Evolutionary conservation across 1,140 invertebrate genomes (phyloP), one percentile per base, ranked within the genome.

Genomic region (Drosophila trapezifrons): DNA sequence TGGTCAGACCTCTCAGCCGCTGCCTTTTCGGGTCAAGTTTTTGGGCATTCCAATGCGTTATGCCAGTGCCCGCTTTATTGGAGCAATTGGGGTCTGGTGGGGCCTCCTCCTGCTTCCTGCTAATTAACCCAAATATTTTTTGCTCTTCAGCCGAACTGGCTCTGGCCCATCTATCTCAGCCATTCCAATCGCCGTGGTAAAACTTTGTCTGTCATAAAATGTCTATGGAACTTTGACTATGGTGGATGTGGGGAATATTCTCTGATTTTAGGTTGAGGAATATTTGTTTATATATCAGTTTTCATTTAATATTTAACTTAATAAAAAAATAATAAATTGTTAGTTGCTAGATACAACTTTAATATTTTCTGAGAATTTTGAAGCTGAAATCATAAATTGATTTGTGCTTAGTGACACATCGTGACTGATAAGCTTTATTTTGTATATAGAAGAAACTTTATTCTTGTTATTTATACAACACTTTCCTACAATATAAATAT

Each of bases 51-150:
- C 52, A 40, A 80, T 80, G 81, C 79, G 80, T 83, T 86, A 78
- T 86, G 78, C 47, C 18, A 29, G 18, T 49, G 38, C 20, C 20
- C 18, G 47, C 20, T 81, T 86, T 86, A 83, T 86, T 82, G 79
- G 66, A 62, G 55, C 70, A 86, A 51, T 71, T 69, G 10, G 27
- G 37, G 22, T 25, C 20, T 45, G 32, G 38, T 76, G 72, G 56
- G 51, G 37, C 12, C 32, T 17, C 32, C 37, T 20, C 17, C 49
- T 43, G 76, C 46, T 54, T 56, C 32, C 71, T 66, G 45, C 76
- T 86, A 83, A 86, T 86, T 86, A 86, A 86, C 84, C 84, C 64
- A 86, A 84, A 79, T 86, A 58, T 80, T 64, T 42, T 75, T 45
- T 57, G 17, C 32, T 35, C n/a, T 40, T 35, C 29, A n/a, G 12